Percentiles rank a stretch among this genome's conserved stretches.
phyloP scores from a whole-genome alignment of 37 sponge, comb jelly and placozoan genomes.

The Beroe ovata region DNA sequence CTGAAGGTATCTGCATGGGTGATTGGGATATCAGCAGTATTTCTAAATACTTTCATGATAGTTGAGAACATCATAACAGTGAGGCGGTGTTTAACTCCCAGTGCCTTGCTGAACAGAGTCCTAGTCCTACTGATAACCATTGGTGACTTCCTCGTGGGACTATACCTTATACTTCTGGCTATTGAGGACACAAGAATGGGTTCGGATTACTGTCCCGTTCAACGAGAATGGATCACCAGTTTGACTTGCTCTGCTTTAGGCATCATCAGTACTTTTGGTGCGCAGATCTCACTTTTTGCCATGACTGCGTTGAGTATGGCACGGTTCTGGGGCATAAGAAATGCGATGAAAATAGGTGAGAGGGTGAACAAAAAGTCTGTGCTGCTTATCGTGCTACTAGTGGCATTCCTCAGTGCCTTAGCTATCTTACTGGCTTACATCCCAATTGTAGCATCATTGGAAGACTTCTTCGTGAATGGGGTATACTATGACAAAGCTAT shows the following conservation, averaged over 20 bases:
- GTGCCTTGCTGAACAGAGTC: background rate
- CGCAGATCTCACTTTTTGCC: background rate
- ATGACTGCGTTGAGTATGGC: background rate
- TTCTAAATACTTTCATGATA: background rate
- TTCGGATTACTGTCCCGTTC: background rate
- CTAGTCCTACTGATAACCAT: background rate
- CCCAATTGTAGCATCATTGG: background rate
- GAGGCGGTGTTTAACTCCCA: background rate
- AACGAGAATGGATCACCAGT: background rate
- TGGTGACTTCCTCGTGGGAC: background rate
- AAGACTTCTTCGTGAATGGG: background rate
- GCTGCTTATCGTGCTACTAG: background rate
- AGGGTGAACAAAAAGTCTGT: background rate
- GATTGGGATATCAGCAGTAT: background rate
- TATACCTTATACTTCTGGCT: background rate
- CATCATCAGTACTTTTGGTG: background rate
- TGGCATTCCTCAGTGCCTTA: background rate
- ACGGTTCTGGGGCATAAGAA: background rate
- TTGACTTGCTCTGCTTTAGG: background rate
- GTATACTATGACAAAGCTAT: background rate
- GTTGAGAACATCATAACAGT: background rate
- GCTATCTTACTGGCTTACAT: background rate
- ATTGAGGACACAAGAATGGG: background rate
- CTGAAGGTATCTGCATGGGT: background rate
- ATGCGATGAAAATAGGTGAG: background rate